Percentiles rank a stretch among this genome's conserved stretches.
phyloP scores from a whole-genome alignment of 2,888 invertebrate species.

The Tribolium freemani region DNA sequence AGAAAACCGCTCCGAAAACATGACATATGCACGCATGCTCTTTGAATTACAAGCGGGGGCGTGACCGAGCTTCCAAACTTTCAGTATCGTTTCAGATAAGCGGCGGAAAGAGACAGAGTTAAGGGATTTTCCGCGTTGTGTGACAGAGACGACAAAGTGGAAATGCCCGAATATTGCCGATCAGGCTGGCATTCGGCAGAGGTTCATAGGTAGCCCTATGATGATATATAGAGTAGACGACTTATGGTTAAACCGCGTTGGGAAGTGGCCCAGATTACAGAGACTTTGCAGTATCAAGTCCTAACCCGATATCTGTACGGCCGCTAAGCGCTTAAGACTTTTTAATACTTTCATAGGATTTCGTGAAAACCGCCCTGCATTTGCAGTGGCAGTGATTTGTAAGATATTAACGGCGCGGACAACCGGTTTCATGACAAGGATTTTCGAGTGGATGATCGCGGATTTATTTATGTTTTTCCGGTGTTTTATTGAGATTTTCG shows the following conservation, averaged over 20 bases:
- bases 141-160: conserved; percentile 52
- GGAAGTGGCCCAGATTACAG: conserved; percentile 83
- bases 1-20: conserved; percentile 54
- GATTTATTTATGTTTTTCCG: conserved; percentile 53
- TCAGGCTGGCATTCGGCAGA: conserved; percentile 59
- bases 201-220: conserved; percentile 62
- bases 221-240: conserved; percentile 83
- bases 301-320: conserved; percentile 75
- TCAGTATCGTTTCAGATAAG: conserved; percentile 56
- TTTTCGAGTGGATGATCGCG: conserved; percentile 54
- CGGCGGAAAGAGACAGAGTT: conserved; percentile 50
- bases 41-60: conserved; percentile 61
- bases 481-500: conserved; percentile 48
- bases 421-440: conserved; percentile 58
- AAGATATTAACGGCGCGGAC: conserved; percentile 63
- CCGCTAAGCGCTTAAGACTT: conserved; percentile 82
- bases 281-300: conserved; percentile 69
- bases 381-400: conserved; percentile 66
- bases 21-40: conserved; percentile 63
- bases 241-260: conserved; percentile 82
- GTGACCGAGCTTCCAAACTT: conserved; percentile 57
- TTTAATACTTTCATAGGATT: conserved; percentile 78
- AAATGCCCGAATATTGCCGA: conserved; percentile 62
- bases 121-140: conserved; percentile 49
- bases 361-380: conserved; percentile 62